Evolutionary conservation across 1,140 invertebrate species (phyloP).

Genomic region (Potamilus streckersoni): DNA sequence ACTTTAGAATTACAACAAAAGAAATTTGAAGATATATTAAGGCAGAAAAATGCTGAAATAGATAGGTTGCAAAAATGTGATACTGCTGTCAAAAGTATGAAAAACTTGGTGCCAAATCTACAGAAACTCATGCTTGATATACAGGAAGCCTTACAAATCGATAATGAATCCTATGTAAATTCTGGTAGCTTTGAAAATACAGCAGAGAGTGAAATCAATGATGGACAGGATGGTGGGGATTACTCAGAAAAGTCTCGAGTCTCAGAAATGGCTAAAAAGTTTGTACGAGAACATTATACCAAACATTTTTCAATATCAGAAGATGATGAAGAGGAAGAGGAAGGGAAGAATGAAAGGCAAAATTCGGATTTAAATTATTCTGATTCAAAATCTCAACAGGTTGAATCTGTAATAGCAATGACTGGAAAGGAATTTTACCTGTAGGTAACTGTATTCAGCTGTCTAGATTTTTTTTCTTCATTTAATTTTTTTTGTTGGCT

Average conservation of each 20-base stretch:
- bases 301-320: conserved; percentile 19
- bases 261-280: conserved; percentile 2
- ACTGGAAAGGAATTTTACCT: no score
- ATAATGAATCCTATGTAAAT: not conserved
- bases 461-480: no score
- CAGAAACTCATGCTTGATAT: not conserved
- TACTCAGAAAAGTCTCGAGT: not conserved
- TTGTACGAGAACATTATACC: not conserved
- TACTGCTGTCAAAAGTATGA: not conserved
- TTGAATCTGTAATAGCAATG: no score
- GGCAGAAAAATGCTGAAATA: conserved; percentile 2
- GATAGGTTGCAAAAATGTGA: not conserved
- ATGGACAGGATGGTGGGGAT: not conserved
- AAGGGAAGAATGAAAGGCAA: not conserved
- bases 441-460: no score
- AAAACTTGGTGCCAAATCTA: not conserved
- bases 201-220: not conserved
- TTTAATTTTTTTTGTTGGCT: no score
- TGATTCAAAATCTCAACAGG: no score
- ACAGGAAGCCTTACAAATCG: not conserved
- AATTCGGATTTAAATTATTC: no score
- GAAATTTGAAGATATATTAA: conserved; percentile 9
- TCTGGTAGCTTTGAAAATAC: not conserved
- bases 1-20: conserved; percentile 2
- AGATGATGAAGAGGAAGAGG: conserved; percentile 5